Percentiles rank a stretch among this genome's conserved stretches.
Evolutionary conservation across 2,113 vertebrate genomes (phyloP).

Genomic region (Nyctibius bracteatus): DNA sequence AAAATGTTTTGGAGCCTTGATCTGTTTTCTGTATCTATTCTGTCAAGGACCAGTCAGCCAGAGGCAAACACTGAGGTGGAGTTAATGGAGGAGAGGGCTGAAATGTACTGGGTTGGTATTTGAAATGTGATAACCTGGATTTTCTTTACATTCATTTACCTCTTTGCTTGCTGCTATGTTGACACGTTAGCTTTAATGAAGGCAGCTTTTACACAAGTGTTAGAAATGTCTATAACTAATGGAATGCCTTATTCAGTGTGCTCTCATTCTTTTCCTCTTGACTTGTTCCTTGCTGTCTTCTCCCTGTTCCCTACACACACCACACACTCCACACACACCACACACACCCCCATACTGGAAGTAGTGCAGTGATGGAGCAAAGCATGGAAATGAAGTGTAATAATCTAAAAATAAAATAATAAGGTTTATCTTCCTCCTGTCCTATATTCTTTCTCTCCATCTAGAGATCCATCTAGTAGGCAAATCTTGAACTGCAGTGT

Average conservation of each 20-base stretch:
- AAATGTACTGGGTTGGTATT: neutral
- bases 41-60: neutral
- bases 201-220: neutral
- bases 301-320: neutral
- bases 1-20: constrained; percentile 15
- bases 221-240: neutral
- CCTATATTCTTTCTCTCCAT: neutral
- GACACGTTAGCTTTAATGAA: neutral
- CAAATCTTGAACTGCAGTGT: neutral
- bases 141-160: constrained; percentile 19
- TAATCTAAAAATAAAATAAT: neutral
- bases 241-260: constrained; percentile 11
- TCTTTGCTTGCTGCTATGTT: neutral
- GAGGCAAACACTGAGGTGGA: neutral
- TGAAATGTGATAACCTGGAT: neutral
- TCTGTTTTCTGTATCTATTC: neutral
- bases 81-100: constrained; percentile 12
- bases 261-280: neutral
- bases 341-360: neutral
- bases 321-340: too few relatives aligned
- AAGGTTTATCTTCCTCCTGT: neutral
- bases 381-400: neutral
- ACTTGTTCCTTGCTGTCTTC: neutral
- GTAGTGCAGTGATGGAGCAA: neutral
- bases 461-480: neutral